A percentile compares a stretch with the other conserved stretches of the same genome.
Conservation (phyloP, 1,140 invertebrate species). For the Proales similis region DNA sequence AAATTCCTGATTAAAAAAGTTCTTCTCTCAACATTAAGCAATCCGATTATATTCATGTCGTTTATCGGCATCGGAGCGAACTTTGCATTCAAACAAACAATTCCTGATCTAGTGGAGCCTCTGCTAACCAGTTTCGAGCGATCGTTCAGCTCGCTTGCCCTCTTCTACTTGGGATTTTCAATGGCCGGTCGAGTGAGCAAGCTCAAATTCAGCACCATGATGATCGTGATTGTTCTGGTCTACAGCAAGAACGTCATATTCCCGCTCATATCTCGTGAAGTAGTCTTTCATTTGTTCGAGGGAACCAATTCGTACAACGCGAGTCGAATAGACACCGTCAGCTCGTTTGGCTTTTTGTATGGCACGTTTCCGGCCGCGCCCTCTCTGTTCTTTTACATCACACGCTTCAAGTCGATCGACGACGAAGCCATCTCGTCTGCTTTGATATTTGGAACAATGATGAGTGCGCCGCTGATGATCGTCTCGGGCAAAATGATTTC, state of each 20-base stretch:
- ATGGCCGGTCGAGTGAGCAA: constrained; percentile 83
- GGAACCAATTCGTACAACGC: constrained; percentile 64
- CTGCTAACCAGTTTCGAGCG: constrained; percentile 57
- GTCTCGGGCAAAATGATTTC: constrained; percentile 84
- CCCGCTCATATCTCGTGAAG: constrained; percentile 76
- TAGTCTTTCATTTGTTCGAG: constrained; percentile 64
- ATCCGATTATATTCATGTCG: constrained; percentile 88
- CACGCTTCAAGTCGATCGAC: constrained; percentile 60
- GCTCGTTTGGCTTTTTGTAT: constrained; percentile 88
- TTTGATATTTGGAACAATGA: constrained; percentile 84
- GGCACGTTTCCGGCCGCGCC: constrained; percentile 90
- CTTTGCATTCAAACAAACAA: constrained; percentile 66
- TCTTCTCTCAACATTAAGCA: constrained; percentile 47
- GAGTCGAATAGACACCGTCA: constrained; percentile 59
- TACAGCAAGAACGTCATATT: constrained; percentile 76
- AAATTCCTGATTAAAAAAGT: constrained; percentile 14
- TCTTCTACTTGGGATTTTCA: constrained; percentile 79
- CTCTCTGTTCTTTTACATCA: constrained; percentile 84
- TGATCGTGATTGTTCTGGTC: constrained; percentile 77
- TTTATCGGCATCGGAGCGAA: constrained; percentile 79
- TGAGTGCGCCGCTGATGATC: constrained; percentile 88
- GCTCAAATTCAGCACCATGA: constrained; percentile 65
- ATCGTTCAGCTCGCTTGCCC: constrained; percentile 76
- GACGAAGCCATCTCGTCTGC: constrained; percentile 70
- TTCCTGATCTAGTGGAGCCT: constrained; percentile 67